Base-by-base conservation (phyloP, 1,140 invertebrate species). In the Achroia grisella region DNA sequence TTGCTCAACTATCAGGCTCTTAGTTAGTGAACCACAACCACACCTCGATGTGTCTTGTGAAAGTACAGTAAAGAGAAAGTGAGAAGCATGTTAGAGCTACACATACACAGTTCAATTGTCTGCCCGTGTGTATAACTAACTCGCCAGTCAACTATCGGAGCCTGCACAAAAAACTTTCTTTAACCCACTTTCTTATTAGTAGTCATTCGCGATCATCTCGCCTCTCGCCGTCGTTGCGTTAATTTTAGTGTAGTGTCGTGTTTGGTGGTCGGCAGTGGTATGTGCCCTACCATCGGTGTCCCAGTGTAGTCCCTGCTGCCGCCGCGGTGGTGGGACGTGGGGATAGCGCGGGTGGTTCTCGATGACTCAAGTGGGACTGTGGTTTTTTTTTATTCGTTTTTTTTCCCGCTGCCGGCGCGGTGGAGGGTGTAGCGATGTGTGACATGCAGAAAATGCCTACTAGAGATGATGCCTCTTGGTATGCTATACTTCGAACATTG, bases 61-160 rank as follows among this genome's bases (percentile, higher is more conserved):
- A 85, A 85, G 81, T 85, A 79, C 67, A 58, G 56, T 65, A 70
- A 82, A 82, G 78, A 85, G 81, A 85, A 85, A 85, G 81, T 85
- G 71, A 82, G 71, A 44, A 75, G 71, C 73, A 79, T 48, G 66
- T 69, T 72, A 80, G 59, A 69, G 52, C 61, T 56, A 48, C 55
- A 50, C 62, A 69, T 65, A 59, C 56, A 72, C 65, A 72, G 56
- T 55, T 52, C 60, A 60, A 62, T 62, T 69, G 57, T 51, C 48
- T 39, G 59, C 41, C 50, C 62, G 60, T 67, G 70, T 62, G 69
- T 77, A 67, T 65, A 71, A 62, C 63, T 52, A 70, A 71, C 71
- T 71, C 48, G 67, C 66, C 59, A 44, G 71, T 76, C 58, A 58
- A 78, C 62, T 74, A 67, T 71, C 61, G 58, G n/a, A 52, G 65